Base-by-base conservation (phyloP, 2,888 invertebrate genomes). In the Tenodera sinensis region DNA sequence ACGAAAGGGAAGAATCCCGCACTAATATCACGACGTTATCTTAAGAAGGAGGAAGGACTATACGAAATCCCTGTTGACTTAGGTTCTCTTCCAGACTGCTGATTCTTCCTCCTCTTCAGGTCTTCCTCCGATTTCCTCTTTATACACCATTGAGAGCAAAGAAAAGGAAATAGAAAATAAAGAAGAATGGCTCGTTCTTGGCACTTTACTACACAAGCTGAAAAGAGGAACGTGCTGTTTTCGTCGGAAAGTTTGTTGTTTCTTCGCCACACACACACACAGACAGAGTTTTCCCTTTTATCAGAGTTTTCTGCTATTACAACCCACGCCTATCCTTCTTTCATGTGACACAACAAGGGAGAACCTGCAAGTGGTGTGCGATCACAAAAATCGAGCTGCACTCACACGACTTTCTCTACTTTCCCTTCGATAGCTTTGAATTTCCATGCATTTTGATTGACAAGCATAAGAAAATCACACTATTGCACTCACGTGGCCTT, bases 151-250 rank as follows among this genome's bases (percentile, higher is more conserved):
- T 71, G 54, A 71, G 54, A 71, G 20, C 6, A 54, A 54, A 54
- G 54, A 54, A 54, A 54, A 54, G 20, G 54, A 71, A 71, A 12
- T 12, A 42, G 42, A 42, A 71, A 71, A 25, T 71, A 71, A 71
- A 71, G 54, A 71, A 71, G 54, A 71, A 71, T 71, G 54, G 6
- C 54, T 82, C 83, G 87, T 81, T 87, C 82, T 87, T 83, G 87
- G 87, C 87, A 87, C 87, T 87, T 87, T 82, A 83, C 34, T 87
- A 87, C 30, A 81, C 87, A n/a, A 87, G 82, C 34, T 54, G 82
- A 87, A 83, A 71, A 86, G 81, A 14, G 27, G 86, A 81, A 86
- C 86, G 82, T 87, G 87, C 34, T 87, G 87, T 87, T 87, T 87
- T 82, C 25, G 82, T 28, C 25, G 86, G 20, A 27, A 87, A 85